A percentile compares a stretch with the other conserved stretches of the same genome.
Conservation (phyloP, 2,797 vertebrate species). For the Syngnathus rostellatus region DNA sequence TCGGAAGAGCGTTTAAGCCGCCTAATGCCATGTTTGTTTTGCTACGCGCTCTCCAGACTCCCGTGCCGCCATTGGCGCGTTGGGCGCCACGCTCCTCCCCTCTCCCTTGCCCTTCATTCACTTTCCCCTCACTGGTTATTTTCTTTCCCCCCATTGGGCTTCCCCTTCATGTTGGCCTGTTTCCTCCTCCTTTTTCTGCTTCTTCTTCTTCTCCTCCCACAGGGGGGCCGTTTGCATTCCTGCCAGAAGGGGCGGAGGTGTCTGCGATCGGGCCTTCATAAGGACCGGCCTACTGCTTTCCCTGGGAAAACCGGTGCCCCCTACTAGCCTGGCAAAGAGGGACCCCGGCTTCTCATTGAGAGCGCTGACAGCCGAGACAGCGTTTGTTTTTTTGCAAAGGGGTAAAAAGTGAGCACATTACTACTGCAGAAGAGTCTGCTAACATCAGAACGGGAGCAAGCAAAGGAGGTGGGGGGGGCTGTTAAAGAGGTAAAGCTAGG, state of each 20-base stretch:
- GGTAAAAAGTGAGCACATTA: conserved; percentile 15
- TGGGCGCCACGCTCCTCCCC: conserved; percentile 47
- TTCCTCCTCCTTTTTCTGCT: conserved; percentile 42
- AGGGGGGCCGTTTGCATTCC: conserved; percentile 61
- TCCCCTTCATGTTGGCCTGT: conserved; percentile 51
- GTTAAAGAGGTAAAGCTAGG: conserved; percentile 41
- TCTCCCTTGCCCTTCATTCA: conserved; percentile 32
- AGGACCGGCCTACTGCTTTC: conserved; percentile 52
- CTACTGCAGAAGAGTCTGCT: conserved; percentile 37
- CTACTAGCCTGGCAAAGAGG: conserved; percentile 55
- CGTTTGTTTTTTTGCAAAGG: conserved; percentile 48
- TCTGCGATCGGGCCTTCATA: conserved; percentile 58
- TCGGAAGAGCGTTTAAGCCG: conserved; percentile 48
- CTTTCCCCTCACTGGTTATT: conserved; percentile 47
- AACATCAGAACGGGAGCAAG: conserved; percentile 38
- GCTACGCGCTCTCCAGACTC: conserved; percentile 12
- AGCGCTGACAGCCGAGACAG: conserved; percentile 56
- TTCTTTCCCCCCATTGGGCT: conserved; percentile 19
- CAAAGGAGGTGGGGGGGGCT: conserved; percentile 30
- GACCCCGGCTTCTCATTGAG: conserved; percentile 55
- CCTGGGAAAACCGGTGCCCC: conserved; percentile 37
- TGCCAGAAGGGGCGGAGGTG: conserved; percentile 73
- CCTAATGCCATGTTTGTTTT: conserved; percentile 62
- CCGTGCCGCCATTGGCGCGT: conserved; percentile 47
- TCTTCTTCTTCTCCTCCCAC: conserved; percentile 50